Evolutionary conservation across 2,113 vertebrate species (phyloP).

Genomic region (Enhydra lutris): DNA sequence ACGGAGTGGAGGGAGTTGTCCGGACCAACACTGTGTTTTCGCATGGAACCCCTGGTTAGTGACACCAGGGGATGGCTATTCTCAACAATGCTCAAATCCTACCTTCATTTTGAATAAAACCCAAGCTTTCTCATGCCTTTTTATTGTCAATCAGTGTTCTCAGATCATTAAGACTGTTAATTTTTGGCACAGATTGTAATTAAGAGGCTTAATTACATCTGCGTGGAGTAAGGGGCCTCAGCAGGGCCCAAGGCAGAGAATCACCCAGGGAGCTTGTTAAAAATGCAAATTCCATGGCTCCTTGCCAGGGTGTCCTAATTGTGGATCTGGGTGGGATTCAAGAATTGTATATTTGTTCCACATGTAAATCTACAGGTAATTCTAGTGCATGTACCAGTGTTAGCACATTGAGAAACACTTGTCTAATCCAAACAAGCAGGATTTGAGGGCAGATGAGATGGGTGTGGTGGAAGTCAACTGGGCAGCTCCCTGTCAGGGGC

Average conservation of each 20-base stretch:
- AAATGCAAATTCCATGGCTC: slow-evolving; percentile 43
- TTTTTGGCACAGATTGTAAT: slow-evolving; percentile 59
- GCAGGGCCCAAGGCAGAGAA: slow-evolving; percentile 42
- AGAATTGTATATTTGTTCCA: background rate
- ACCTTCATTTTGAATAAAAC: background rate
- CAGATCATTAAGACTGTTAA: slow-evolving; percentile 60
- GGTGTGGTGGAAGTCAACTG: fast-evolving
- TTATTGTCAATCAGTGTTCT: slow-evolving; percentile 38
- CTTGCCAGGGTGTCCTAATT: background rate
- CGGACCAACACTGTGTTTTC: background rate
- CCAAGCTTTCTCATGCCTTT: background rate
- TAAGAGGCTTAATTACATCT: slow-evolving; percentile 60
- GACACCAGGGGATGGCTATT: too few species aligned
- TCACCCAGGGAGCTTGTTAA: slow-evolving; percentile 41
- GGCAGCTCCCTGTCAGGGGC: background rate
- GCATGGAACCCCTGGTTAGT: too few species aligned
- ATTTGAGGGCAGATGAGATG: background rate
- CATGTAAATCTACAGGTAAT: background rate
- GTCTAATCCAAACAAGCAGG: background rate
- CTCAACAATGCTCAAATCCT: background rate
- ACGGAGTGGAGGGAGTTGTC: fast-evolving
- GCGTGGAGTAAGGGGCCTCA: slow-evolving; percentile 39
- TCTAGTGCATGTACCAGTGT: background rate
- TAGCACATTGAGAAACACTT: background rate
- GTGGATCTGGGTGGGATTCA: background rate